Conservation (phyloP, 2,113 vertebrate genomes). For the Limnothrissa miodon region DNA sequence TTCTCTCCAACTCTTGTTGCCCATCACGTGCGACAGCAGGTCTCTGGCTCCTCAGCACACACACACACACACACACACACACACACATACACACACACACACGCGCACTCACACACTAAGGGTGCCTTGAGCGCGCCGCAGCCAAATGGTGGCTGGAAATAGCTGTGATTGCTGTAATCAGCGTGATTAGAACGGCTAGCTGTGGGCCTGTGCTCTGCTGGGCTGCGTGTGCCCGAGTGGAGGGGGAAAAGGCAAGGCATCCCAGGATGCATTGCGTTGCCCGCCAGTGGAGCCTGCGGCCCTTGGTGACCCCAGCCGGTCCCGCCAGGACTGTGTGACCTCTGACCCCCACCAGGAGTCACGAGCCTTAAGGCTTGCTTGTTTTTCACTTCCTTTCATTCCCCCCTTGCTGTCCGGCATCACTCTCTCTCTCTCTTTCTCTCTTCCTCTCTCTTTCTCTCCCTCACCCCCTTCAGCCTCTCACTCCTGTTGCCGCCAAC, state of each 20-base stretch:
- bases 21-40: neutral
- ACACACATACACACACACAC: too few species aligned
- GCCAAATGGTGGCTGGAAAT: conserved; percentile 27
- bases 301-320: neutral
- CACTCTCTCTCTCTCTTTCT: neutral
- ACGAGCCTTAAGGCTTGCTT: conserved; percentile 29
- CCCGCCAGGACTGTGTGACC: conserved; percentile 40
- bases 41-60: neutral
- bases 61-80: too few species aligned
- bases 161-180: conserved; percentile 47
- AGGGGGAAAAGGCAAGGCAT: neutral
- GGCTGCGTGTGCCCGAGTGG: neutral
- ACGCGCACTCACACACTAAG: too few species aligned
- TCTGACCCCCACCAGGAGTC: conserved; percentile 47
- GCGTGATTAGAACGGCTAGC: conserved; percentile 37
- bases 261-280: neutral
- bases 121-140: neutral
- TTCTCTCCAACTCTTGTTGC: neutral
- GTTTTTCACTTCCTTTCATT: neutral
- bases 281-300: neutral
- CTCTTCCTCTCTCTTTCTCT: neutral
- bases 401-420: neutral
- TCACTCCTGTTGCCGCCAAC: conserved; percentile 36
- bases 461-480: neutral
- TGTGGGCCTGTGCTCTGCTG: neutral